These are phyloP conservation scores for Lingula anatina DNA, from an alignment of 2,888 invertebrate genomes.

Conservation along the genomic window DNA sequence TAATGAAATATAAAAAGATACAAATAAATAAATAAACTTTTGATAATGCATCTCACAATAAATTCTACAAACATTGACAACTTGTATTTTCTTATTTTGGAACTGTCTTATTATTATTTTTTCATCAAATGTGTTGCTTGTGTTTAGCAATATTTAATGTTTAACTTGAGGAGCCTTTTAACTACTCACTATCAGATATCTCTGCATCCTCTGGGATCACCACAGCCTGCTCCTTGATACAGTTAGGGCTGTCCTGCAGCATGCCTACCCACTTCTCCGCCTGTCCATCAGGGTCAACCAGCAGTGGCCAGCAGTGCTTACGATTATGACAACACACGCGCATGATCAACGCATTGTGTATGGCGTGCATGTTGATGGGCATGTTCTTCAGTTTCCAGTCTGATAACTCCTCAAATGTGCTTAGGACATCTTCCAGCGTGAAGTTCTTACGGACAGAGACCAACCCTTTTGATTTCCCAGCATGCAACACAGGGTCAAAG, in stretches of 20 bases:
- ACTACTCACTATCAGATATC: no score
- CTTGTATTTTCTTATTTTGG: no score
- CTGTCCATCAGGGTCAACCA: constrained; percentile 47
- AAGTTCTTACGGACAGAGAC: constrained; percentile 32
- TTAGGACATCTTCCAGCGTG: constrained; percentile 36
- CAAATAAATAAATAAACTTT: no score
- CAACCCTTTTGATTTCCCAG: constrained; percentile 9
- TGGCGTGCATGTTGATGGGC: constrained; percentile 41
- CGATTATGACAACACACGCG: constrained; percentile 34
- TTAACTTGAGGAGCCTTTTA: no score
- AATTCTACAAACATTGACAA: no score
- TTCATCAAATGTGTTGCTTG: no score
- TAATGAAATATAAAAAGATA: no score
- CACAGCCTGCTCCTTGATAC: no score
- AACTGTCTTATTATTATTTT: no score
- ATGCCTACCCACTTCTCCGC: constrained; percentile 45
- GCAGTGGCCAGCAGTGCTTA: constrained; percentile 44
- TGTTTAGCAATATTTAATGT: no score
- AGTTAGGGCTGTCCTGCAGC: constrained; percentile 29
- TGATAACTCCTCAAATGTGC: constrained; percentile 41
- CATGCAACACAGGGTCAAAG: background rate
- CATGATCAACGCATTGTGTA: constrained; percentile 47
- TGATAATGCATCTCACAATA: no score
- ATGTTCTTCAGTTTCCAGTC: constrained; percentile 38
- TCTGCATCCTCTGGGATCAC: constrained; percentile 17